phyloP scores from a whole-genome alignment of 2,797 vertebrate genomes.

The Microctenopoma lineatum region DNA sequence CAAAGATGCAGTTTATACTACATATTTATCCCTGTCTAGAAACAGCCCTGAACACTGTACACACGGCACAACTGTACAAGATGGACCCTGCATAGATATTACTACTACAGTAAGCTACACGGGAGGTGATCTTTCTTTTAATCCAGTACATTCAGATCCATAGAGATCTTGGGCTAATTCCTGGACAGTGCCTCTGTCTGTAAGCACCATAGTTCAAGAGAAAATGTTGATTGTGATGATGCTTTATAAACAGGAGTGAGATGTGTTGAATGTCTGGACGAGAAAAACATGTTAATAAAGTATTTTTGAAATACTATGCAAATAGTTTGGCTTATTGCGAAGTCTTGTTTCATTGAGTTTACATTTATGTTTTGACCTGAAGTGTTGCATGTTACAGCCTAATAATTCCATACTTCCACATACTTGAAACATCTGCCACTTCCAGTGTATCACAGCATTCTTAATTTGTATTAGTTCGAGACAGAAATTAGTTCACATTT shows the following conservation, averaged over 20 bases:
- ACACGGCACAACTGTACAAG: conserved; percentile 14
- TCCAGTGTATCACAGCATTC: background rate
- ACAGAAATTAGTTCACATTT: background rate
- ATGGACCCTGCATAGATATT: conserved; percentile 6
- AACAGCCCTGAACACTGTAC: background rate
- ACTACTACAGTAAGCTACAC: conserved; percentile 13
- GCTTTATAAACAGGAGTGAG: conserved; percentile 65
- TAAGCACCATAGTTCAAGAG: conserved; percentile 27
- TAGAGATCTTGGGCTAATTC: conserved; percentile 20
- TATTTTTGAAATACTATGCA: conserved; percentile 75
- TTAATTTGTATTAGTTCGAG: background rate
- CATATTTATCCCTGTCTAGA: background rate
- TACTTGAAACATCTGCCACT: no score
- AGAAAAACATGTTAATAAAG: conserved; percentile 74
- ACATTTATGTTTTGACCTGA: no score
- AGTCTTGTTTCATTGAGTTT: no score
- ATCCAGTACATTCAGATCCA: conserved; percentile 14
- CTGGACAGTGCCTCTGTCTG: conserved; percentile 44
- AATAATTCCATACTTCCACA: no score
- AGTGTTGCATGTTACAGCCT: no score
- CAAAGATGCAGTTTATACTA: background rate
- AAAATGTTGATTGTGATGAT: conserved; percentile 58
- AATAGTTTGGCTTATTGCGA: background rate
- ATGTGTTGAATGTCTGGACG: conserved; percentile 59
- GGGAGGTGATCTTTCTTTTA: conserved; percentile 8